Evolutionary conservation across 2,113 vertebrate species (phyloP).

Genomic region (Carassius auratus): DNA sequence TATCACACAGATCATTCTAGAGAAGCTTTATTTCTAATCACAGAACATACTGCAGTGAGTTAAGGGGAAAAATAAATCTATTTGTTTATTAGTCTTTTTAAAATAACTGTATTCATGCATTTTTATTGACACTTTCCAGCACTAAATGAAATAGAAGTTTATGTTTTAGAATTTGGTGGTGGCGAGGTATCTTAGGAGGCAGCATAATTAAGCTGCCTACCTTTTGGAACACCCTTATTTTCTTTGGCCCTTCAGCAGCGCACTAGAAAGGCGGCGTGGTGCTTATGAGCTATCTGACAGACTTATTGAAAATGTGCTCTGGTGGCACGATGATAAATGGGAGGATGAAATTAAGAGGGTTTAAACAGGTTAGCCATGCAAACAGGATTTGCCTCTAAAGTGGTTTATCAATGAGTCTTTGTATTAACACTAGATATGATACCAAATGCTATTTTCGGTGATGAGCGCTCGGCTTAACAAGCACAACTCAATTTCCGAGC

Average conservation of each 20-base stretch:
- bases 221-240: neutral
- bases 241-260: slow-evolving; percentile 45
- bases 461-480: slow-evolving; percentile 71
- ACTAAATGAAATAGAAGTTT: neutral
- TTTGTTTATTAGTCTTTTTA: neutral
- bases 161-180: neutral
- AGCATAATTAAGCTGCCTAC: too few relatives aligned
- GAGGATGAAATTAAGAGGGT: slow-evolving; percentile 44
- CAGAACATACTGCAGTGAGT: too few relatives aligned
- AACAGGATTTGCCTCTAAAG: slow-evolving; percentile 49
- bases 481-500: slow-evolving; percentile 71
- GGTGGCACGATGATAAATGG: slow-evolving; percentile 45
- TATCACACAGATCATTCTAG: too few relatives aligned
- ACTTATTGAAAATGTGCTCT: slow-evolving; percentile 43
- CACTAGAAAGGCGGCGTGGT: slow-evolving; percentile 3
- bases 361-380: slow-evolving; percentile 56
- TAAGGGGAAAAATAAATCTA: neutral
- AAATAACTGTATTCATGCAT: neutral
- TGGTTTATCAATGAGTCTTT: slow-evolving; percentile 56
- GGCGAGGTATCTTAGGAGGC: neutral
- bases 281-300: slow-evolving; percentile 31
- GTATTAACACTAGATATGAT: slow-evolving; percentile 56
- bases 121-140: neutral
- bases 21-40: too few relatives aligned
- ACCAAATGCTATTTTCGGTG: slow-evolving; percentile 63